Evolutionary conservation across 2,888 invertebrate species (phyloP), one percentile per base, ranked within the genome.

Genomic region (Luperina testacea): DNA sequence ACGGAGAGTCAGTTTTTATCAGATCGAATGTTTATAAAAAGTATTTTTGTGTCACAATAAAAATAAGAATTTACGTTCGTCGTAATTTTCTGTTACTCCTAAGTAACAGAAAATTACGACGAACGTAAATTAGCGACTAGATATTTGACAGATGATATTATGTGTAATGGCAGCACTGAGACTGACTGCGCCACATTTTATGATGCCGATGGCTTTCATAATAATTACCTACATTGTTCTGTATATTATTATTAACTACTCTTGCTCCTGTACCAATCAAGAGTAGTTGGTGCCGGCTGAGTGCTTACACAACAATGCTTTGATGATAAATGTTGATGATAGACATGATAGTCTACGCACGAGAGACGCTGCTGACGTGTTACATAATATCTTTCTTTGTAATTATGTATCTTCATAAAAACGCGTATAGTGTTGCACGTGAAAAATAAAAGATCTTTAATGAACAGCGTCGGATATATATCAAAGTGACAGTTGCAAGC

Each of bases 261-360:
- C 63, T 78, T 76, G 67, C 82, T 84, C 78, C 79, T 82, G 78
- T 77, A 87, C 75, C 78, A 82, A 81, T 83, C 78, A 82, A 51
- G 71, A 81, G 48, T 74, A 72, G 51, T 81, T 77, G 77, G 75
- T 68, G 65, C 65, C 71, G 81, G 69, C 32, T 72, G 70, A 77
- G 45, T 63, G 76, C 78, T 82, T 87, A 73, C 81, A 80, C 76
- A 85, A 87, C 84, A 85, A 84, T 84, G 73, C 77, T 75, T 75
- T 72, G 77, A 87, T 84, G 79, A 75, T 80, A 78, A 9, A 45
- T 79, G 71, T 73, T 61, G 74, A 74, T 65, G 79, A 85, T 84
- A 79, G 70, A 61, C 74, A 72, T 74, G 80, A 87, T 87, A 78
- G 69, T 63, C 69, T 70, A 80, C 65, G 78, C 79, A 82, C 77